phyloP scores from a whole-genome alignment of 2,797 vertebrate genomes.

The Anguilla pacifica region DNA sequence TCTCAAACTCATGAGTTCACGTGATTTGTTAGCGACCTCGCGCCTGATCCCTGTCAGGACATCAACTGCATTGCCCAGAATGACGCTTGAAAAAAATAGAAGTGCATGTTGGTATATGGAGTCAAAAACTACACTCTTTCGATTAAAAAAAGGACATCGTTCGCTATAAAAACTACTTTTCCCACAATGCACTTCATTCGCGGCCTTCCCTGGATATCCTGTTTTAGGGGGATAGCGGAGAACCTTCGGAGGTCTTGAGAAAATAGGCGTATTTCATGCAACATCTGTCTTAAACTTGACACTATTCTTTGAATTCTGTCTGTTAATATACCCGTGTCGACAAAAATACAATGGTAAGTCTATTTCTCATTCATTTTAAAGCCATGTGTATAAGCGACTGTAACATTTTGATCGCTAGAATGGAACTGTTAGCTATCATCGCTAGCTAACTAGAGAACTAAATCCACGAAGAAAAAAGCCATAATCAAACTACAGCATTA shows the following conservation, averaged over 20 bases:
- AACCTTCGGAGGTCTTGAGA: slow-evolving; percentile 47
- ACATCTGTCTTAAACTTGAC: slow-evolving; percentile 39
- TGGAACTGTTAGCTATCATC: background rate
- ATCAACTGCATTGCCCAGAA: slow-evolving; percentile 26
- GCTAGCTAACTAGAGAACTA: background rate
- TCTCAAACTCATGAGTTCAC: slow-evolving; percentile 20
- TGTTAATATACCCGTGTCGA: slow-evolving; percentile 25
- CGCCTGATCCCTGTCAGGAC: background rate
- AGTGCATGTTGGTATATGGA: slow-evolving; percentile 60
- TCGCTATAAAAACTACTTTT: slow-evolving; percentile 46
- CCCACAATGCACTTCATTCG: slow-evolving; percentile 50
- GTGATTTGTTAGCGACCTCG: slow-evolving; percentile 23
- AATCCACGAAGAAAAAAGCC: background rate
- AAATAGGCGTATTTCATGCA: slow-evolving; percentile 46
- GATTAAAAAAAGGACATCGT: rapidly evolving
- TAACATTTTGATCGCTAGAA: background rate
- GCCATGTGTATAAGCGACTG: background rate
- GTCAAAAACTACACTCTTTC: slow-evolving; percentile 14
- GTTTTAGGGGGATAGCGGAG: slow-evolving; percentile 60
- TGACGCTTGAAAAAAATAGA: background rate
- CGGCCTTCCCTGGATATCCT: slow-evolving; percentile 49
- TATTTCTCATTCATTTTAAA: slow-evolving; percentile 1
- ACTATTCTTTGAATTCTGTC: slow-evolving; percentile 43
- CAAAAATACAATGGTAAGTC: slow-evolving; percentile 67
- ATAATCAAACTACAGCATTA: background rate